Percentiles rank a stretch among this genome's conserved stretches.
phyloP scores from a whole-genome alignment of 2,888 invertebrate species.

The Caenorhabditis sp. region DNA sequence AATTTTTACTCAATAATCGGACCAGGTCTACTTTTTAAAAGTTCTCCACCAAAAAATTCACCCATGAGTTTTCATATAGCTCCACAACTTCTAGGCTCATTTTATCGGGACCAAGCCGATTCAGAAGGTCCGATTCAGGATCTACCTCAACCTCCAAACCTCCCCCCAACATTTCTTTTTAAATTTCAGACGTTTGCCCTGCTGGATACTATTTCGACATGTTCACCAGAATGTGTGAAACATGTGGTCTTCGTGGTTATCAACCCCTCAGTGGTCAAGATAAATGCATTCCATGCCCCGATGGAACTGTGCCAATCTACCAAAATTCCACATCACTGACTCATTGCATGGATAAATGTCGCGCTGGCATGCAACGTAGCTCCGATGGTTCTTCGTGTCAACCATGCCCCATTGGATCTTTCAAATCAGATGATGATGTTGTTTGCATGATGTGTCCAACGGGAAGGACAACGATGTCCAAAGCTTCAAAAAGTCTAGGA shows the following conservation, averaged over 20 bases:
- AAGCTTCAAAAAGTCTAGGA: slow-evolving; percentile 42
- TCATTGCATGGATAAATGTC: slow-evolving; percentile 54
- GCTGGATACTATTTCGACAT: slow-evolving; percentile 51
- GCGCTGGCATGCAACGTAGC: slow-evolving; percentile 45
- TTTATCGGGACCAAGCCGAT: too few relatives aligned
- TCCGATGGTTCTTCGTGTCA: slow-evolving; percentile 45
- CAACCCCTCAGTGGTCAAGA: slow-evolving; percentile 46
- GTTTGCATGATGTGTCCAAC: slow-evolving; percentile 57
- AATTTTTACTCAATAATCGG: too few relatives aligned
- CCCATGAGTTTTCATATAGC: too few relatives aligned
- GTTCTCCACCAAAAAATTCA: too few relatives aligned
- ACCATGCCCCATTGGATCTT: slow-evolving; percentile 52
- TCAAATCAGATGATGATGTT: slow-evolving; percentile 42
- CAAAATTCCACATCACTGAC: slow-evolving; percentile 46
- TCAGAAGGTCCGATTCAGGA: too few relatives aligned
- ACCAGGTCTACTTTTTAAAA: too few relatives aligned
- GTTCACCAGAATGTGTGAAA: slow-evolving; percentile 45
- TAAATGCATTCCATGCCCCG: slow-evolving; percentile 46
- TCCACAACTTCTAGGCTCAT: too few relatives aligned
- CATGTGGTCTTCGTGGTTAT: slow-evolving; percentile 50
- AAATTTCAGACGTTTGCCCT: slow-evolving; percentile 45
- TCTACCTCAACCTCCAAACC: too few relatives aligned
- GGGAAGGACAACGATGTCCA: slow-evolving; percentile 48
- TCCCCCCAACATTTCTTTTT: too few relatives aligned
- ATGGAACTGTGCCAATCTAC: slow-evolving; percentile 47